A percentile compares a stretch with the other conserved stretches of the same genome.
These are phyloP conservation scores for Emmelina monodactyla DNA, from an alignment of 2,888 invertebrate species.

Conservation along the genomic window DNA sequence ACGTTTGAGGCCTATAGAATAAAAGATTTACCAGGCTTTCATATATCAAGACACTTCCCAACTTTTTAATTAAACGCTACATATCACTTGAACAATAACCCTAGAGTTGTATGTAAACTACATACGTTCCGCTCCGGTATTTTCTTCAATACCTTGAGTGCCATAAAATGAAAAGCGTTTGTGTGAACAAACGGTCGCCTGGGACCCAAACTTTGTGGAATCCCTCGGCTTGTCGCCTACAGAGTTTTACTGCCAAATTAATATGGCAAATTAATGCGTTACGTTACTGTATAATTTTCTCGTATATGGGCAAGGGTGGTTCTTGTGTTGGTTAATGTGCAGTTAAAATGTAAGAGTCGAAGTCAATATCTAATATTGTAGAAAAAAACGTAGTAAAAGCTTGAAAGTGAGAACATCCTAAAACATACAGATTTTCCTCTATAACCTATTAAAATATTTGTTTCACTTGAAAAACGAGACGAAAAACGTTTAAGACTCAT, in stretches of 20 bases:
- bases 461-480: too few relatives aligned
- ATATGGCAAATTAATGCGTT: conserved; percentile 68
- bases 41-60: too few relatives aligned
- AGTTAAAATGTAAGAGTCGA: too few relatives aligned
- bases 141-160: conserved; percentile 15
- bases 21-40: too few relatives aligned
- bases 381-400: too few relatives aligned
- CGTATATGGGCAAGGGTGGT: conserved; percentile 37
- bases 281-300: conserved; percentile 60
- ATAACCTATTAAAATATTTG: too few relatives aligned
- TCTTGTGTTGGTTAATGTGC: conserved; percentile 39
- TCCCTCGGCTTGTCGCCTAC: conserved; percentile 59
- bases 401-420: too few relatives aligned
- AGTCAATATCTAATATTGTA: too few relatives aligned
- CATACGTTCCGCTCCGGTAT: too few relatives aligned
- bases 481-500: too few relatives aligned
- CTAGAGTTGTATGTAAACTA: conserved; percentile 7
- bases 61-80: conserved; percentile 1
- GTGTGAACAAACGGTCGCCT: conserved; percentile 59
- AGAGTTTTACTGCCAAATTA: conserved; percentile 68
- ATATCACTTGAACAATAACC: conserved; percentile 10
- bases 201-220: conserved; percentile 59
- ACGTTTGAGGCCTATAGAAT: too few relatives aligned
- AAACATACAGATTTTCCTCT: too few relatives aligned
- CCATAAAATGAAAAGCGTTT: conserved; percentile 21